Base-by-base conservation (phyloP, 2,113 vertebrate species). In the Fulica atra region DNA sequence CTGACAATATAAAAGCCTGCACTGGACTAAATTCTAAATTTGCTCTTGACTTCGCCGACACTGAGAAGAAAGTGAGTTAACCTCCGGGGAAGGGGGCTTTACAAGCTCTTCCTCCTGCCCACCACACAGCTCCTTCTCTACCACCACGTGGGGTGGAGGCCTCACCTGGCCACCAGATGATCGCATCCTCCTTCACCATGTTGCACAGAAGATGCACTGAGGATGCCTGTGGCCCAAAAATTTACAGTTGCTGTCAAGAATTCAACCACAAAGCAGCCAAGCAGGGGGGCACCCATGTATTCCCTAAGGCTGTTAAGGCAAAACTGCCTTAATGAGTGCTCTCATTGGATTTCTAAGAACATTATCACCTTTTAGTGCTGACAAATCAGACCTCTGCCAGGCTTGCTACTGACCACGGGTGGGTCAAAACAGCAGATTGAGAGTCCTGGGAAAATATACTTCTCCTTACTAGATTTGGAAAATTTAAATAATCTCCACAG, bases 111-210 rank as follows among this genome's bases (percentile, higher is more conserved):
- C 35, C 33, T 78, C 64, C 46, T 89, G 15, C 29, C 15, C 13
- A 86, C 10, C 36, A 63, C 11, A 29, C 7, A 63, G 38, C 6
- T 1, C 2, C 18, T 66, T 14, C 36, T 65, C 23, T 16, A 1
- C 56, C 1, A 4, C 50, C 1, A 2, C 25, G 40, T 0, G 0
- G 33, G 11, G 21, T 1, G 4, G 13, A 77, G 36, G 44, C 57
- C 36, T 57, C 90, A 88, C 86, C 63, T 88, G 92, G 59, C 68
- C 63, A 76, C 66, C 74, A 90, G 56, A 63, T 42, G 23, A 73
- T 0, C 2, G 1, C 81, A 82, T 21, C 54, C 56, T 28, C 65
- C 69, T 83, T 40, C 54, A 70, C 54, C 51, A 25, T 21, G 48
- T 19, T 53, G 40, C 38, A 44, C 1, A 4, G 6, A 77, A 29